Evolutionary conservation across 2,888 invertebrate species (phyloP), one percentile per base, ranked within the genome.

Genomic region (Calephelis perditalis): DNA sequence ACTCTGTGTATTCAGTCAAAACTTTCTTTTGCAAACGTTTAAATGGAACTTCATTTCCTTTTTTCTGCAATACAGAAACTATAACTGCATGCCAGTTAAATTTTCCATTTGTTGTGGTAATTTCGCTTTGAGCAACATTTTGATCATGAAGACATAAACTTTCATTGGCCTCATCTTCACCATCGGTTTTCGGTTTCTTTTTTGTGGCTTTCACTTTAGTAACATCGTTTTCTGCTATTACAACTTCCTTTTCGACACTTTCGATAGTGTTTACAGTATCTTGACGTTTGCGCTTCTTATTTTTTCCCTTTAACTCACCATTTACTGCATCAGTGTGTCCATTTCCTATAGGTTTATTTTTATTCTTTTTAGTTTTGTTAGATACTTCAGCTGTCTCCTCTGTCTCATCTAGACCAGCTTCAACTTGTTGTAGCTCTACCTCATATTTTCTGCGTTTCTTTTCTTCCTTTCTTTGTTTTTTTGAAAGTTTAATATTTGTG

Each of bases 21-120:
- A 96, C 93, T 83, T 96, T 96, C 76, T 95, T 96, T 70, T 94
- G 93, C 15, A 97, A 82, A 71, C 95, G 95, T 73, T 95, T 95
- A 61, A 95, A 76, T 0, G 94, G 91, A 54, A 96, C 86, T 71
- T 94, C 94, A 67, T 94, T 93, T 6, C 92, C 92, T 71, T 88
- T 88, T 57, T 89, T 85, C 64, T 88, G 73, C 60, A 93, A 76
- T 56, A 92, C 82, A 3, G 90, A 82, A 62, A 88, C 69, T 12
- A 92, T 92, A 5, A 86, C 83, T 7, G 79, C 82, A 69, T 89
- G 87, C 92, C 92, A 92, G 63, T 91, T 80, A 62, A 92, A 92
- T 67, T 84, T 86, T 0, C 83, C 86, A 61, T 67, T 71, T 58
- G 71, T 78, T 49, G 68, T 66, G 65, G 77, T 69, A 7, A 71